These are phyloP conservation scores for Amia ocellicauda DNA, from an alignment of 2,113 vertebrate species.

Conservation along the genomic window DNA sequence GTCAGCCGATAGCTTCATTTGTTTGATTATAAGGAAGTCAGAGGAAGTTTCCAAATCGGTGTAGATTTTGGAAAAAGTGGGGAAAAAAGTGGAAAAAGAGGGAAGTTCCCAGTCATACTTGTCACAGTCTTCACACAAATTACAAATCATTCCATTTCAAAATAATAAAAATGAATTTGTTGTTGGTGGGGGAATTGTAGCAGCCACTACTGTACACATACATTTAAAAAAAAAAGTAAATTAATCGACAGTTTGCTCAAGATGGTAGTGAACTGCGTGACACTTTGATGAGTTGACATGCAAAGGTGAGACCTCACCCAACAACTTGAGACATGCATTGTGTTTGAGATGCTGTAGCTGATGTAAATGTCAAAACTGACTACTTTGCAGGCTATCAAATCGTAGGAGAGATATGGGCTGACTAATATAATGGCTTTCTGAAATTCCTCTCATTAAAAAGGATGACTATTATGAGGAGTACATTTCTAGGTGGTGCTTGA, in stretches of 20 bases:
- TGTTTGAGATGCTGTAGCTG: slow-evolving; percentile 47
- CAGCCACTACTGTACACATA: too few relatives aligned
- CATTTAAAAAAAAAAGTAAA: too few relatives aligned
- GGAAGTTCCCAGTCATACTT: too few relatives aligned
- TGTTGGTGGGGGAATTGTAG: too few relatives aligned
- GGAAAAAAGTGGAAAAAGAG: too few relatives aligned
- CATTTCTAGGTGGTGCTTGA: slow-evolving; percentile 13
- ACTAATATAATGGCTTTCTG: slow-evolving; percentile 55
- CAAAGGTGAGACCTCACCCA: slow-evolving; percentile 10
- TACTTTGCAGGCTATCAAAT: slow-evolving; percentile 52
- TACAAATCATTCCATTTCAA: too few relatives aligned
- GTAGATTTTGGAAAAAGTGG: too few relatives aligned
- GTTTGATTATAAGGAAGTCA: too few relatives aligned
- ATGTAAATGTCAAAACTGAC: slow-evolving; percentile 32
- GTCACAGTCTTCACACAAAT: too few relatives aligned
- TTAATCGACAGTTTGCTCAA: not conserved
- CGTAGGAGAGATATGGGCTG: slow-evolving; percentile 45
- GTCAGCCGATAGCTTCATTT: too few relatives aligned
- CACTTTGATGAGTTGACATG: slow-evolving; percentile 40
- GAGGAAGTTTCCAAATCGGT: too few relatives aligned
- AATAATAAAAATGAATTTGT: too few relatives aligned
- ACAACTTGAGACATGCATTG: slow-evolving; percentile 40
- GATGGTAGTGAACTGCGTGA: not conserved
- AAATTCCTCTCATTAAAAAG: slow-evolving; percentile 57
- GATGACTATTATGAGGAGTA: slow-evolving; percentile 28